Evolutionary conservation across 2,888 invertebrate species (phyloP), one percentile per base, ranked within the genome.

Genomic region (Sphaeridia pumilis): DNA sequence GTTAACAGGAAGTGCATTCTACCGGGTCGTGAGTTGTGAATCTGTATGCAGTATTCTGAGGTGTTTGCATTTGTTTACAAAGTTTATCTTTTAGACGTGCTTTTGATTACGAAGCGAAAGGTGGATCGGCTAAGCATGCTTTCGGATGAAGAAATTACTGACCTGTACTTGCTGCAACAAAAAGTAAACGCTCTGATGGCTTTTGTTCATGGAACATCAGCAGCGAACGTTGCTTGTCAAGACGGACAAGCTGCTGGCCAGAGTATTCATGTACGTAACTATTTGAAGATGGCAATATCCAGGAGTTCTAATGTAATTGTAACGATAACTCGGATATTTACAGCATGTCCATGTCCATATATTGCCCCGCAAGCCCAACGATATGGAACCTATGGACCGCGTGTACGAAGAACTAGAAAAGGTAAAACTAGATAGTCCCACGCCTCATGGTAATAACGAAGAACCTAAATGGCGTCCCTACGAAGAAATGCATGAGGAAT

Each of bases 181-280:
- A 68, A 75, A 78, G 64, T 87, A 75, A 69, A 79, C 71, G 69
- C 74, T 46, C 69, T 81, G 49, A 74, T 89, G 70, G 85, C 88
- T 68, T 71, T 69, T 41, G 78, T 82, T 1, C 80, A 84, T 66
- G 65, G 71, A 0, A 76, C 82, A 0, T 70, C 75, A 1, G 83
- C 88, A 0, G 78, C 84, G 12, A 87, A 87, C 0, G 75, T 90
- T 1, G 81, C 84, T 0, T 78, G 90, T 42, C 90, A 92, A 70
- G 90, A 94, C 72, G 94, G 94, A 0, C 72, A 75, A 2, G 79
- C 84, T 59, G 89, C 93, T 0, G 93, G 94, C 1, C 92, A 89
- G 71, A 87, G 88, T 2, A 80, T 94, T 2, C 75, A 81, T 71
- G 86, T 86, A 71, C 68, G 66, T n/a, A n/a, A n/a, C n/a, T n/a